Base-by-base conservation (phyloP, 2,113 vertebrate species). In the Neogale vison region DNA sequence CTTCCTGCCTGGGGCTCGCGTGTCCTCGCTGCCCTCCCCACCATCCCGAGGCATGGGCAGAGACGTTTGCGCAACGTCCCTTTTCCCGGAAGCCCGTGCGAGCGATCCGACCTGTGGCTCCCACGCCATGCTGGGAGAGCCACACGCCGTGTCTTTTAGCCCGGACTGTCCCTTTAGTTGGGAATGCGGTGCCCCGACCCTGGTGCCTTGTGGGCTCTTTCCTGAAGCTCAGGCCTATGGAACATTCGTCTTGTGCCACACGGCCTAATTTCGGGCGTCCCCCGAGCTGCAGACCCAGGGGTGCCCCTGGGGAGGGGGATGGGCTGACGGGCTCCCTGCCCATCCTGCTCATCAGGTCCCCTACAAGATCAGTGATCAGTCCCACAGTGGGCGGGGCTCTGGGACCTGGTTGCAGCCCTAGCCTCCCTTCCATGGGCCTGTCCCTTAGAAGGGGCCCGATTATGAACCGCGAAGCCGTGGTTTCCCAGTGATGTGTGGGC, bases 41-140 rank as follows among this genome's bases (percentile, higher is more conserved):
- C 61, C 50, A n/a, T n/a, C n/a, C n/a, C n/a, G n/a, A n/a, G n/a
- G n/a, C 3, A 2, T 39, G 23, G n/a, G 20, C 7, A 1, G 26
- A 7, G 24, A 20, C 0, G 0, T 42, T 45, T 67, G 42, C 59
- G 18, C n/a, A 63, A 17, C 4, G 6, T 21, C 52, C 11, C 21
- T 84, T 45, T 74, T 45, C 4, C 26, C 10, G 31, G 65, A 77
- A 7, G 45, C n/a, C 24, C 14, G 1, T 3, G 69, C 14, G 24
- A 31, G 7, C 6, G 15, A 13, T 63, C 20, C 13, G 26, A 6
- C 12, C 42, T 42, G 47, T 34, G 21, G 26, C 26, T n/a, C 4
- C 57, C 7, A 17, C 0, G 3, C 24, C 50, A 7, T 13, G 9
- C 18, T 23, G 29, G 13, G 55, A 50, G 39, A 34, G 11, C 14